Base-by-base conservation (phyloP, 2,888 invertebrate species). In the Campoplex nolae region DNA sequence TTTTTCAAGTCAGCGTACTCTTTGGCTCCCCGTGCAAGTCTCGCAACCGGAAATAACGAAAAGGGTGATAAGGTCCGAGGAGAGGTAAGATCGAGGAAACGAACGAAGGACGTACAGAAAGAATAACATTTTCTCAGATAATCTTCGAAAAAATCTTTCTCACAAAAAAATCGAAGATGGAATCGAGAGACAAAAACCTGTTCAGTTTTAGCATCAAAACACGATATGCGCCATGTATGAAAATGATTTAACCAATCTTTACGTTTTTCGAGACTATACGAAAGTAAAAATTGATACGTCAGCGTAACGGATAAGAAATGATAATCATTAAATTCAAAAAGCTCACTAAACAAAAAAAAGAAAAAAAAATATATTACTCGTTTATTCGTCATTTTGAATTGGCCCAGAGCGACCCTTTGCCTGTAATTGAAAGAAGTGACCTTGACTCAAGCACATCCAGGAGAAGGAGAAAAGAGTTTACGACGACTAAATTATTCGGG, bases 391-490 rank as follows among this genome's bases (percentile, higher is more conserved):
- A 7, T 42, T 75, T 54, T 6, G 13, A 23, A 54, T 62, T 35
- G 38, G 62, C 18, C 76, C 18, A n/a, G 9, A 16, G 28, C 70
- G 62, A 54, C 71, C 86, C 78, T 75, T 83, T 83, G 78, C 62
- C 67, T 67, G n/a, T 73, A 83, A 86, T 86, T 79, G 79, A 83
- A 83, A 83, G 56, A 78, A 32, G 78, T 58, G 73, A 73, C 68
- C 82, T 74, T 54, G 85, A 28, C 45, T 65, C 71, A 35, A 38
- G 3, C n/a, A 11, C 23, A 70, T 42, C 13, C 23, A 70, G 42
- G 23, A 67, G 65, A 28, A 38, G 23, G 42, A 0, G 54, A 16
- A 7, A 13, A 9, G 35, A 38, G 85, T 73, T 32, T 78, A 78
- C 51, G 56, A n/a, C 51, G 74, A 83, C 75, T 70, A 78, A 82